Conservation (phyloP, 1,140 invertebrate genomes). For the Watersipora subatra region DNA sequence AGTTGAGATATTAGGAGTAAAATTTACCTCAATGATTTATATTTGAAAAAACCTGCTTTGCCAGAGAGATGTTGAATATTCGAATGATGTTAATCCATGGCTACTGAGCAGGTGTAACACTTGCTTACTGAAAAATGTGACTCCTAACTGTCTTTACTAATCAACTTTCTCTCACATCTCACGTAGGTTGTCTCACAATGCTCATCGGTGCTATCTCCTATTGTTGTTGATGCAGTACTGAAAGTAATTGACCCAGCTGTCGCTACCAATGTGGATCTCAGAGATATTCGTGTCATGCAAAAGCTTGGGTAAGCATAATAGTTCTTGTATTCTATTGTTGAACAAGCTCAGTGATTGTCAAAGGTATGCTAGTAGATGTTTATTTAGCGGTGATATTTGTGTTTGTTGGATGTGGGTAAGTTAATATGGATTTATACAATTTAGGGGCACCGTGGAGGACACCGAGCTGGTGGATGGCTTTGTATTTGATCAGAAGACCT, state of each 20-base stretch:
- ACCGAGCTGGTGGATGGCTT: conserved; percentile 89
- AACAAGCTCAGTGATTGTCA: no score
- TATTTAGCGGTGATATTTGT: not conserved
- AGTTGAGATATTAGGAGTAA: no score
- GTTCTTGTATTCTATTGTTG: no score
- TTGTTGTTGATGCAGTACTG: conserved; percentile 92
- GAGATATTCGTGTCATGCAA: conserved; percentile 86
- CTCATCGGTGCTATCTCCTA: conserved; percentile 78
- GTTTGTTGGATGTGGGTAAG: not conserved
- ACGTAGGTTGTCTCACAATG: conserved; percentile 84
- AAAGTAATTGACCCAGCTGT: conserved; percentile 60
- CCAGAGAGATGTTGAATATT: no score
- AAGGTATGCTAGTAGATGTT: not conserved
- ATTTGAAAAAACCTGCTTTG: no score
- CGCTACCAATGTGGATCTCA: conserved; percentile 55
- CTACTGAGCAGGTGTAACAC: no score
- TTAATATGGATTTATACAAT: conserved; percentile 1
- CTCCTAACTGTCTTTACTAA: no score
- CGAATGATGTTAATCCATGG: no score
- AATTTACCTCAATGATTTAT: no score
- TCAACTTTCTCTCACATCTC: no score
- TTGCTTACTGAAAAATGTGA: no score
- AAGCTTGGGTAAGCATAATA: conserved; percentile 59
- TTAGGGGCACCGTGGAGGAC: conserved; percentile 83
- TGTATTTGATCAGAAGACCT: conserved; percentile 76